Evolutionary conservation across 2,113 vertebrate genomes (phyloP).

Genomic region (Menidia beryllina): DNA sequence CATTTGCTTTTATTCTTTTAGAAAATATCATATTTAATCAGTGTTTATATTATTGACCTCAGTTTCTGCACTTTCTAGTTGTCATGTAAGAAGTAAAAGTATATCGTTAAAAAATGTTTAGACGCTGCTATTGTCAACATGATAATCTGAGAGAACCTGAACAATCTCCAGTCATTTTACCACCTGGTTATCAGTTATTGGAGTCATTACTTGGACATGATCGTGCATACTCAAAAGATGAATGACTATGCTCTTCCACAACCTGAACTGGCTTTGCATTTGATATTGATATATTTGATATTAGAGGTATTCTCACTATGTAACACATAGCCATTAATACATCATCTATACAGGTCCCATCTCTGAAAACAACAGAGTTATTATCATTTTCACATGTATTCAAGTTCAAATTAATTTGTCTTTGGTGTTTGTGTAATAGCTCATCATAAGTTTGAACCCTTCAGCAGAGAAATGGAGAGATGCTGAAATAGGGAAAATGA

Average conservation of each 20-base stretch:
- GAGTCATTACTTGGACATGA: slow-evolving; percentile 49
- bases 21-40: slow-evolving; percentile 84
- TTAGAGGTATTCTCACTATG: slow-evolving; percentile 30
- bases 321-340: slow-evolving; percentile 31
- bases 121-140: slow-evolving; percentile 89
- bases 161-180: slow-evolving; percentile 63
- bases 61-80: slow-evolving; percentile 90
- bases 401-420: slow-evolving; percentile 27
- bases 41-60: slow-evolving; percentile 90
- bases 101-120: slow-evolving; percentile 78
- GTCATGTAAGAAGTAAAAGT: slow-evolving; percentile 79
- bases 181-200: slow-evolving; percentile 69
- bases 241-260: slow-evolving; percentile 16
- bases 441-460: slow-evolving; percentile 48
- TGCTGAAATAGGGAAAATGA: slow-evolving; percentile 54
- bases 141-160: slow-evolving; percentile 74
- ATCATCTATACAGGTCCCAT: slow-evolving; percentile 18
- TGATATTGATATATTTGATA: no score
- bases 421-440: slow-evolving; percentile 45
- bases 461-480: slow-evolving; percentile 51
- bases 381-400: slow-evolving; percentile 37
- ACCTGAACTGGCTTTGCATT: slow-evolving; percentile 38
- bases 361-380: slow-evolving; percentile 15
- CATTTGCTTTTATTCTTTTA: slow-evolving; percentile 70
- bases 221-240: not conserved